Evolutionary conservation across 2,113 vertebrate species (phyloP).

Genomic region (Prinia subflava): DNA sequence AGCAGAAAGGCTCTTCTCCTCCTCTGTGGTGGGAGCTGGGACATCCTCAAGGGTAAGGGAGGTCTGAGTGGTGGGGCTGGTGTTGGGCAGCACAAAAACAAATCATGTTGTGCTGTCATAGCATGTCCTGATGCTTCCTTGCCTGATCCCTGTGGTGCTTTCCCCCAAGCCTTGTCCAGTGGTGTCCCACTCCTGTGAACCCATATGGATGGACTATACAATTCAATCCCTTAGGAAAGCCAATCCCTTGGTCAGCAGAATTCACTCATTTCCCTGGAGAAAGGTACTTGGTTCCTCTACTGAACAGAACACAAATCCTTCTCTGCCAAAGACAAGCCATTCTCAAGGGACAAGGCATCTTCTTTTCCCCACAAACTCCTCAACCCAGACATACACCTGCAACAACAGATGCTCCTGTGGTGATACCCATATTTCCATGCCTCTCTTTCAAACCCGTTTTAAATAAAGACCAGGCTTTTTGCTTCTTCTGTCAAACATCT

Average conservation of each 20-base stretch:
- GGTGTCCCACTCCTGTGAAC: neutral
- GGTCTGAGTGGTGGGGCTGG: neutral
- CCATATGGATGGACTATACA: neutral
- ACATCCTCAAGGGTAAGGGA: neutral
- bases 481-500: neutral
- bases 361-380: neutral
- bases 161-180: neutral
- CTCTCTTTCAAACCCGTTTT: neutral
- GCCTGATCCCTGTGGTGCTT: neutral
- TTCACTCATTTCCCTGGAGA: neutral
- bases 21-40: neutral
- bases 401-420: neutral
- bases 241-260: neutral
- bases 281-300: neutral
- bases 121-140: neutral
- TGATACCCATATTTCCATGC: neutral
- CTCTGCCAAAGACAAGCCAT: neutral
- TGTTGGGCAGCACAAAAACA: neutral
- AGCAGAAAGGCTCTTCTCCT: neutral
- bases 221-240: neutral
- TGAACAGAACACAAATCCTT: neutral
- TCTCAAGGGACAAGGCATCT: neutral
- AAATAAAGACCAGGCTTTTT: neutral
- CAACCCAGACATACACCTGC: neutral
- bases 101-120: fast-evolving